Conservation (phyloP, 2,797 vertebrate genomes). For the Furcifer pardalis region DNA sequence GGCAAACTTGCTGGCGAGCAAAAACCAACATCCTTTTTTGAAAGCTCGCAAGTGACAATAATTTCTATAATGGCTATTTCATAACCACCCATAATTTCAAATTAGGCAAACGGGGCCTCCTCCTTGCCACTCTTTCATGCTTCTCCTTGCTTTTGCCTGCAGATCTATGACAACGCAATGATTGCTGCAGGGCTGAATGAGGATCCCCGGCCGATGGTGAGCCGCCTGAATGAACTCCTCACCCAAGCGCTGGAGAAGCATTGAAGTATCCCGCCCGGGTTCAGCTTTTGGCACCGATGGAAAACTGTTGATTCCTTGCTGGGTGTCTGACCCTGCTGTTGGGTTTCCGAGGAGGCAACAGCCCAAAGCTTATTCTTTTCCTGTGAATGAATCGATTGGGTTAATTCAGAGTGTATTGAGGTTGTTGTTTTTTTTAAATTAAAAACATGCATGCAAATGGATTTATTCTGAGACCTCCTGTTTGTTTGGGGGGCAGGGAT, state of each 20-base stretch:
- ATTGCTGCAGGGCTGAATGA: constrained; percentile 92
- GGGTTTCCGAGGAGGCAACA: no score
- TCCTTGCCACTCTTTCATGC: no score
- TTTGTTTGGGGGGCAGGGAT: background rate
- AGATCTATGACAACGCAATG: constrained; percentile 98
- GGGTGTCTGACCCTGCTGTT: background rate
- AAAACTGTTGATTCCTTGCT: background rate
- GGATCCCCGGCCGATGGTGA: constrained; percentile 92
- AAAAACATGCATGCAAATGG: background rate
- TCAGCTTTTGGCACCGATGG: background rate
- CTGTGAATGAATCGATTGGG: background rate
- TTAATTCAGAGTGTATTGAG: no score
- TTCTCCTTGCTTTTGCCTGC: constrained; percentile 33
- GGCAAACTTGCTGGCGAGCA: no score
- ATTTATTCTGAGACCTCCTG: background rate
- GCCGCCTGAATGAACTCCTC: constrained; percentile 87
- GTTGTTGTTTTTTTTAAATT: background rate
- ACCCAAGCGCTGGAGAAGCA: constrained; percentile 88
- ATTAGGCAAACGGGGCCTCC: no score
- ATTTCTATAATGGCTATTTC: no score
- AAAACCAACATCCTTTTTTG: no score
- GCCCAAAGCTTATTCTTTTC: no score
- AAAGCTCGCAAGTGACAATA: no score
- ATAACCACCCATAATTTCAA: no score
- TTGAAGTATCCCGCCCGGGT: constrained; percentile 69